Percentiles rank a stretch among this genome's conserved stretches.
phyloP scores from a whole-genome alignment of 1,140 invertebrate genomes.

The Penaeus vannamei region DNA sequence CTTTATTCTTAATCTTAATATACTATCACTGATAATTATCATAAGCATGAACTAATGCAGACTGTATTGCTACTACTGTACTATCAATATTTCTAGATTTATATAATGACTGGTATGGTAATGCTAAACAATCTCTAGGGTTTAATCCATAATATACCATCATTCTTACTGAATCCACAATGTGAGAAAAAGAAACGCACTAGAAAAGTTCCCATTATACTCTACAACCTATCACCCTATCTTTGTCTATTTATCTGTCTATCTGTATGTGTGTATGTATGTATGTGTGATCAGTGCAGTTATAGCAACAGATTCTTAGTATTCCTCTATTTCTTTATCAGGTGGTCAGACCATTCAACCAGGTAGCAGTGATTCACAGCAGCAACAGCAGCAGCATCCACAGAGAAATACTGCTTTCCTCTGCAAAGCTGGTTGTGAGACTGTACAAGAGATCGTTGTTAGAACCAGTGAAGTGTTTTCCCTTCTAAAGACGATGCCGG shows the following conservation, averaged over 20 bases:
- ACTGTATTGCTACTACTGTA: too few species aligned
- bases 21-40: too few species aligned
- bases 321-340: background rate
- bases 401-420: constrained; percentile 53
- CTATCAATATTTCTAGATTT: too few species aligned
- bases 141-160: too few species aligned
- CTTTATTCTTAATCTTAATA: too few species aligned
- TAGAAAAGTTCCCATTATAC: background rate
- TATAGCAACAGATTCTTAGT: background rate
- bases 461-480: constrained; percentile 54
- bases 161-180: background rate
- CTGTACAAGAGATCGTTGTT: constrained; percentile 58
- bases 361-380: background rate
- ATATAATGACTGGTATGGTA: too few species aligned
- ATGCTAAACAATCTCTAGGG: too few species aligned
- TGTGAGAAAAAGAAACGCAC: background rate
- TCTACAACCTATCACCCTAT: too few species aligned
- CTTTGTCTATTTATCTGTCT: too few species aligned
- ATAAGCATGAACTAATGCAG: too few species aligned
- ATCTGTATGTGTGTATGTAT: too few species aligned
- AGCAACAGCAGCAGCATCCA: background rate
- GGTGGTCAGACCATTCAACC: constrained; percentile 13
- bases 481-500: constrained; percentile 49
- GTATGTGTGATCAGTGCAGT: background rate
- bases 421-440: constrained; percentile 57